Base-by-base conservation (phyloP, 2,888 invertebrate genomes). In the Ormyrus rosae region DNA sequence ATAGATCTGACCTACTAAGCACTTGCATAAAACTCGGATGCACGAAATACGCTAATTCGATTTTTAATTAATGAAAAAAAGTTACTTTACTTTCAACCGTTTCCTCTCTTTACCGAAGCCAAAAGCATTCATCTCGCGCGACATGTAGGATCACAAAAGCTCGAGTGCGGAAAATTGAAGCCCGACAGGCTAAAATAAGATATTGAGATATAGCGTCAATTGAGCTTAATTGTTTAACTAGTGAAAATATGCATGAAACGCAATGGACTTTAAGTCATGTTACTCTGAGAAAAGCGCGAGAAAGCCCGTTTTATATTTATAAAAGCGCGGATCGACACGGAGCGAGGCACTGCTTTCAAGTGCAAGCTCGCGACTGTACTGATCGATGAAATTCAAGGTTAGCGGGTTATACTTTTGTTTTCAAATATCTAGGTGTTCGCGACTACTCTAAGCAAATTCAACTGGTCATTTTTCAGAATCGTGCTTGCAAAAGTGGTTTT, bases 331-430 rank as follows among this genome's bases (percentile, higher is more conserved):
- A 19, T 60, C 34, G 19, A 10, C 10, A 13, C 45, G 56, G 13
- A 19, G 61, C 11, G 51, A 61, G 68, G 69, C 68, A 48, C 45
- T 8, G 64, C 34, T 70, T 78, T 78, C 73, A 70, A 74, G 74
- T 70, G 74, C 79, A 76, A 81, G 72, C 79, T 79, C 64, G 53
- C 45, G 46, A 76, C 81, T 79, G 71, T 8, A 68, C 55, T 58
- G 72, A 79, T 78, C 72, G 55, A 79, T 79, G 79, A 65, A 61
- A 53, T 71, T 77, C 76, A 82, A 79, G 79, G 76, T 76, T 76
- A 79, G 48, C 34, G 58, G 69, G 71, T 5, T 46, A 71, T 53
- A 68, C 81, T 81, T 74, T 81, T 69, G 58, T 10, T 76, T 71
- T 78, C 67, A 68, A 75, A 67, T 71, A 19, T 13, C 50, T 58